phyloP scores from a whole-genome alignment of 2,113 vertebrate genomes.

The Campylomormyrus numenius region DNA sequence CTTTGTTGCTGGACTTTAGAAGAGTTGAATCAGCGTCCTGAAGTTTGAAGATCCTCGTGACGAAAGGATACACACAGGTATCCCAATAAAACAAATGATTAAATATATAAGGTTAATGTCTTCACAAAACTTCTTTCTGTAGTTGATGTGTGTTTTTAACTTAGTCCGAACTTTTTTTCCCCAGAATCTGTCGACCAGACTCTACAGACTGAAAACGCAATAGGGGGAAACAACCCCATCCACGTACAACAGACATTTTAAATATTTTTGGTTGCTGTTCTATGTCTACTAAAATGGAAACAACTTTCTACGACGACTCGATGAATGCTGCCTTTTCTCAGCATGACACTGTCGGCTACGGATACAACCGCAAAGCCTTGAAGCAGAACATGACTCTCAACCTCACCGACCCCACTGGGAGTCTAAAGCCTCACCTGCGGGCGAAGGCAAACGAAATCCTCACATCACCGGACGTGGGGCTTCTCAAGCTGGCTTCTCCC shows the following conservation, averaged over 20 bases:
- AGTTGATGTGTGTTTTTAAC: background rate
- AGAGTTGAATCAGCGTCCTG: background rate
- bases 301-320: constrained; percentile 92
- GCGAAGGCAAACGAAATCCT: constrained; percentile 82
- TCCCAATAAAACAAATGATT: background rate
- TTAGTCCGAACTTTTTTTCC: constrained; percentile 7
- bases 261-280: constrained; percentile 60
- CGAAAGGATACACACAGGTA: background rate
- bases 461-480: constrained; percentile 86
- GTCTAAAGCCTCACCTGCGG: constrained; percentile 82
- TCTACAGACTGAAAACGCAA: constrained; percentile 34
- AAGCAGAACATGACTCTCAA: constrained; percentile 91
- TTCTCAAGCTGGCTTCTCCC: constrained; percentile 88
- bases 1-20: background rate
- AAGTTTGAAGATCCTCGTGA: constrained; percentile 1
- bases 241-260: constrained; percentile 37
- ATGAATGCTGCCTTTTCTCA: constrained; percentile 75
- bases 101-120: background rate
- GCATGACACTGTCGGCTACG: constrained; percentile 70
- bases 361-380: constrained; percentile 81
- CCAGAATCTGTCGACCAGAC: background rate
- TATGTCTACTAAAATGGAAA: constrained; percentile 99
- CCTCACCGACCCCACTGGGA: constrained; percentile 80
- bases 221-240: background rate
- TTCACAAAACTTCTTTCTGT: background rate